These are phyloP conservation scores for Oncopeltus fasciatus DNA, from an alignment of 1,140 invertebrate genomes.

Conservation along the genomic window DNA sequence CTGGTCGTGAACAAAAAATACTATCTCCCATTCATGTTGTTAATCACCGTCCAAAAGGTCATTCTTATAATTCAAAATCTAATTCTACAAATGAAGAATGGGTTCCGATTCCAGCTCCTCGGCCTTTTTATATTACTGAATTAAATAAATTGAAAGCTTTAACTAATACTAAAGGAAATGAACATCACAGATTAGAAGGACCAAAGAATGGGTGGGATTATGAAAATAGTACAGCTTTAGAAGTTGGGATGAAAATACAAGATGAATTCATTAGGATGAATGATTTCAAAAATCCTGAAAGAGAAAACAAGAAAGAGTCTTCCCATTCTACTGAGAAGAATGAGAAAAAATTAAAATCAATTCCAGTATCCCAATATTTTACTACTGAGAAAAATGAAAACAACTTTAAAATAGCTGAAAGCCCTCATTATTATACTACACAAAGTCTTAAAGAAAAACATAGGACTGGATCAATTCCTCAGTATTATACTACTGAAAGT, in stretches of 20 bases:
- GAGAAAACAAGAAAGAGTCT: neutral
- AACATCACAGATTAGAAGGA: neutral
- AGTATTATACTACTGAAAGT: no score
- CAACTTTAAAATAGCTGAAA: no score
- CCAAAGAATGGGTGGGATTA: neutral
- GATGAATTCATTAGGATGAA: no score
- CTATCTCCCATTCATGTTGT: neutral
- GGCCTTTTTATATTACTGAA: slow-evolving; percentile 25
- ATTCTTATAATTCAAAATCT: neutral
- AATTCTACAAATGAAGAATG: slow-evolving; percentile 21
- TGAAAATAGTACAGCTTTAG: neutral
- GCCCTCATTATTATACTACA: no score
- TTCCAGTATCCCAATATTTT: neutral
- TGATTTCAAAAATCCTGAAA: neutral
- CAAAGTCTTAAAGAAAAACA: no score
- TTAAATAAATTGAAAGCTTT: slow-evolving; percentile 2
- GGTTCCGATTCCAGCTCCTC: slow-evolving; percentile 25
- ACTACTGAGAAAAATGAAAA: neutral
- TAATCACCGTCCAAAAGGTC: neutral
- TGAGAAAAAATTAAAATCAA: neutral
- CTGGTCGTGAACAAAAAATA: neutral
- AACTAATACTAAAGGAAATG: neutral
- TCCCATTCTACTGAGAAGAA: neutral
- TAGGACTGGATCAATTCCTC: no score
- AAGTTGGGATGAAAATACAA: neutral